These are phyloP conservation scores for Eurystomus gularis DNA, from an alignment of 2,113 vertebrate genomes.

Conservation along the genomic window DNA sequence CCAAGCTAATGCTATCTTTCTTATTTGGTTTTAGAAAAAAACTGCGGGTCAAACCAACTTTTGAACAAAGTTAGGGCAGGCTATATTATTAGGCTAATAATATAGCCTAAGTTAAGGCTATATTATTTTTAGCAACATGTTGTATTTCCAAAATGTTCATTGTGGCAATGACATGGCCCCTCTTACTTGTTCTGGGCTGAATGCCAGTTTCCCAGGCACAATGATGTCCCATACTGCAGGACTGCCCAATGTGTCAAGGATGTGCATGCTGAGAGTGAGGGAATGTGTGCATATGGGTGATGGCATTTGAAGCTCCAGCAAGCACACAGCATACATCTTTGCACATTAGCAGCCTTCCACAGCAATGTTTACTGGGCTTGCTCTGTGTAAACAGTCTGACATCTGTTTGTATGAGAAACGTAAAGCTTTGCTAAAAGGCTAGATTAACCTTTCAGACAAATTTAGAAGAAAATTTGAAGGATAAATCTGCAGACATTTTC, in stretches of 20 bases:
- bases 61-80: neutral
- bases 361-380: neutral
- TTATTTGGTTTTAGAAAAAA: neutral
- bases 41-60: neutral
- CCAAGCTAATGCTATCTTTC: neutral
- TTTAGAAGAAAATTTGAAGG: constrained; percentile 24
- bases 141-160: neutral
- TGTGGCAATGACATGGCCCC: neutral
- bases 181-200: neutral
- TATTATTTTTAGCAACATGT: neutral
- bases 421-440: constrained; percentile 47
- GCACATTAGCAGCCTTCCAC: neutral
- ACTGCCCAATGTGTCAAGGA: neutral
- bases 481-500: neutral
- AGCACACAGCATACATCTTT: neutral
- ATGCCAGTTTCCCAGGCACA: neutral
- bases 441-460: constrained; percentile 36
- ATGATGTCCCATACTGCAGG: neutral
- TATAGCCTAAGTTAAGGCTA: neutral
- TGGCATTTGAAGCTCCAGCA: neutral
- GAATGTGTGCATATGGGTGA: neutral
- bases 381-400: constrained; percentile 36
- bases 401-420: constrained; percentile 49
- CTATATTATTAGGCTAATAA: too few relatives aligned
- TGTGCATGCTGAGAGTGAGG: fast-evolving